phyloP scores from a whole-genome alignment of 2,888 invertebrate genomes.

The Oconnorella tubifera region DNA sequence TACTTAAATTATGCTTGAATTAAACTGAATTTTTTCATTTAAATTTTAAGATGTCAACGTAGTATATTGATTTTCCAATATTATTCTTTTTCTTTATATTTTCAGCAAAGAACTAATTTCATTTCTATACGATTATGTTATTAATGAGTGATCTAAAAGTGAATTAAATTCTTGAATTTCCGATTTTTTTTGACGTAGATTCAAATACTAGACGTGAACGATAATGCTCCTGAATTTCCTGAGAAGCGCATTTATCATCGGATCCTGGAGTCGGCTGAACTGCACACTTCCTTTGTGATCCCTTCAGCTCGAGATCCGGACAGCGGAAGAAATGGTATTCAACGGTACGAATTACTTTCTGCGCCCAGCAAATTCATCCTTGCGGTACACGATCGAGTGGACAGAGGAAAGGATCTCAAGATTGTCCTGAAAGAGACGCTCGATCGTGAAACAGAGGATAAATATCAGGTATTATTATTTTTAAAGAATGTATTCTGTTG shows the following conservation, averaged over 20 bases:
- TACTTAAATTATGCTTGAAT: too few species aligned
- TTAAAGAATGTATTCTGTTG: too few species aligned
- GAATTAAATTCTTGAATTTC: too few species aligned
- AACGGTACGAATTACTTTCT: constrained; percentile 26
- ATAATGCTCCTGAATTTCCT: constrained; percentile 34
- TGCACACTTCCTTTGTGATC: constrained; percentile 27
- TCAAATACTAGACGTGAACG: constrained; percentile 33
- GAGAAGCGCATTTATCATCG: constrained; percentile 19
- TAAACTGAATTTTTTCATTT: too few species aligned
- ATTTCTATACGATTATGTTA: too few species aligned
- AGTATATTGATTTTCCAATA: too few species aligned
- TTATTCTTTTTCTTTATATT: too few species aligned
- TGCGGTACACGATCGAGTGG: constrained; percentile 24
- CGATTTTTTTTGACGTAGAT: too few species aligned
- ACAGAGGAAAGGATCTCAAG: constrained; percentile 34
- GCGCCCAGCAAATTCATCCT: constrained; percentile 14
- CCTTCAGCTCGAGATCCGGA: constrained; percentile 33
- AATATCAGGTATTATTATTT: constrained; percentile 32
- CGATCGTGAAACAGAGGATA: constrained; percentile 32
- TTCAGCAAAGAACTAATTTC: too few species aligned
- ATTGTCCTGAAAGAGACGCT: constrained; percentile 29
- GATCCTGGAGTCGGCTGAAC: constrained; percentile 31
- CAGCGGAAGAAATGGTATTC: constrained; percentile 21
- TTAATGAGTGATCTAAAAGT: too few species aligned
- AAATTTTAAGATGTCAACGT: too few species aligned